These are phyloP conservation scores for Denticeps clupeoides DNA, from an alignment of 2,797 vertebrate species.

Conservation along the genomic window DNA sequence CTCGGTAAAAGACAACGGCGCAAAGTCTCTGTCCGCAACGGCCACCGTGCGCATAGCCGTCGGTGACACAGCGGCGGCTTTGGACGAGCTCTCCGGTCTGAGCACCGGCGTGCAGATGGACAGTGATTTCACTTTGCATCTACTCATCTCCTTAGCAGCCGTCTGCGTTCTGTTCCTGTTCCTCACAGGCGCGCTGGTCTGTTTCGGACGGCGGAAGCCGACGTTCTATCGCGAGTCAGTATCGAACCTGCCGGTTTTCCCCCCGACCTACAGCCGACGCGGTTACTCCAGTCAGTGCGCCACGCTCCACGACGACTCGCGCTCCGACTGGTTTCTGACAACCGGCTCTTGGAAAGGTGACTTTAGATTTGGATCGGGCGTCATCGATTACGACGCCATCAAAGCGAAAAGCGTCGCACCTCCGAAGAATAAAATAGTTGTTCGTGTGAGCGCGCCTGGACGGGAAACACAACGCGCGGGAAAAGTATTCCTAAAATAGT, in stretches of 20 bases:
- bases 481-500: too few species aligned
- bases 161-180: constrained; percentile 46
- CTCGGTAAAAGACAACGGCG: constrained; percentile 26
- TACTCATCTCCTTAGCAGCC: constrained; percentile 39
- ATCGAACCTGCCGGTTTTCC: constrained; percentile 42
- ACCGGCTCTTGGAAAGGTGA: constrained; percentile 58
- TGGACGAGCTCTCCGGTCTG: constrained; percentile 45
- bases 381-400: constrained; percentile 48
- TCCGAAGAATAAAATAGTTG: background rate
- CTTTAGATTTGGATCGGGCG: constrained; percentile 51
- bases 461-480: too few species aligned
- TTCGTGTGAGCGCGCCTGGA: background rate
- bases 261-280: constrained; percentile 46
- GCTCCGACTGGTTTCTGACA: constrained; percentile 57
- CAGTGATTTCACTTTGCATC: constrained; percentile 42
- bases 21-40: constrained; percentile 22
- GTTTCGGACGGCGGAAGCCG: constrained; percentile 39
- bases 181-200: constrained; percentile 42
- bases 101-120: background rate
- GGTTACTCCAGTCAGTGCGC: constrained; percentile 46
- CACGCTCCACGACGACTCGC: constrained; percentile 48
- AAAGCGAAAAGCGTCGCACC: constrained; percentile 30
- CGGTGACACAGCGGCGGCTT: constrained; percentile 36
- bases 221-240: constrained; percentile 37
- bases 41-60: constrained; percentile 35